Evolutionary conservation across 2,797 vertebrate species (phyloP).

Genomic region (Smutsia gigantea): DNA sequence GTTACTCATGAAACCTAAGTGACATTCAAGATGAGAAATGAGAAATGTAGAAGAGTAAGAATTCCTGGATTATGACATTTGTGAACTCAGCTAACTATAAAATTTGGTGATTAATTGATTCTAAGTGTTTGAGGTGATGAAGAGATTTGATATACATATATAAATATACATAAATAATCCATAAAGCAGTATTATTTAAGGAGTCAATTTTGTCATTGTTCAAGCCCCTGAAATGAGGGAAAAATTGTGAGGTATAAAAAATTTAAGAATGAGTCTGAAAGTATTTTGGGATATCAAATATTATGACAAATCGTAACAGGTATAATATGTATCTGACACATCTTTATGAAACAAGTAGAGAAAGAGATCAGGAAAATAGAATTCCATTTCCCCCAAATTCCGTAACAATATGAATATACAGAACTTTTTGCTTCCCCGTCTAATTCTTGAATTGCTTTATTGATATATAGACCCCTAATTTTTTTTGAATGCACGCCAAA

Average conservation of each 20-base stretch:
- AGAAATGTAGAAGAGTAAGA: neutral
- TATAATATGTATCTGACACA: neutral
- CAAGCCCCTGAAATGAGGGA: neutral
- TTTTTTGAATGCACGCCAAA: neutral
- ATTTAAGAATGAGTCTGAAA: neutral
- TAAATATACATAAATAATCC: too few relatives aligned
- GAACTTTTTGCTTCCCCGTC: neutral
- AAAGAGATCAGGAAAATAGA: neutral
- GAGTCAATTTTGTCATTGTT: neutral
- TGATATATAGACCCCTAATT: neutral
- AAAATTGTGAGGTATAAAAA: neutral
- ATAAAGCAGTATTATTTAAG: neutral
- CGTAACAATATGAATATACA: neutral
- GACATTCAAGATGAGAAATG: neutral
- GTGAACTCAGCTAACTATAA: neutral
- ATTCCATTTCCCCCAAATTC: neutral
- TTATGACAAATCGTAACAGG: neutral
- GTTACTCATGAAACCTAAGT: neutral
- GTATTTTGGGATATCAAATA: neutral
- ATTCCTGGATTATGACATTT: neutral
- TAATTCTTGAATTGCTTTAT: neutral
- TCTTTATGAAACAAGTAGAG: neutral
- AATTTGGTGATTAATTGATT: neutral
- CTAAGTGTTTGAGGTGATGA: neutral
- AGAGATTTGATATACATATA: neutral